These are phyloP conservation scores for Eupithecia centaureata DNA, from an alignment of 2,888 invertebrate genomes.

Conservation along the genomic window DNA sequence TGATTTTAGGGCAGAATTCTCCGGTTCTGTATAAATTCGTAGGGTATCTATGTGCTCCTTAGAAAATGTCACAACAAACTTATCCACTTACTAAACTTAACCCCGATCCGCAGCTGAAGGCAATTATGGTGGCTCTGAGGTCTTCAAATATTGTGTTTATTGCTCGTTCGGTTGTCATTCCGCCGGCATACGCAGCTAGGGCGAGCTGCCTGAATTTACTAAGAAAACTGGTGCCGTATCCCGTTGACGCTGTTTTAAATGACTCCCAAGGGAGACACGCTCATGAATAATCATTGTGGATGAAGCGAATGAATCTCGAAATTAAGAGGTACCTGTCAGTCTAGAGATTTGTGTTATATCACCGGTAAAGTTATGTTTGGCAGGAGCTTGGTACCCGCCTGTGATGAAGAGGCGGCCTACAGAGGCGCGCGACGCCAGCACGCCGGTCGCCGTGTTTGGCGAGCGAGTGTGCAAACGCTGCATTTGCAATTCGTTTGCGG, in stretches of 20 bases:
- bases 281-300: background rate
- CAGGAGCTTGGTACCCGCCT: constrained; percentile 9
- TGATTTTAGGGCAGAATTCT: background rate
- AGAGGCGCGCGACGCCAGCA: constrained; percentile 35
- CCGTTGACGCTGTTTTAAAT: background rate
- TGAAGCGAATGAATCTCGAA: background rate
- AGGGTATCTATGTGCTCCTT: constrained; percentile 22
- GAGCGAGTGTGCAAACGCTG: constrained; percentile 68
- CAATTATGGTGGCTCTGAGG: constrained; percentile 35
- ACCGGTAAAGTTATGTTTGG: background rate
- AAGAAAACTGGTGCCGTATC: constrained; percentile 6
- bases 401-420: constrained; percentile 8
- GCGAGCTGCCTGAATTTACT: constrained; percentile 9
- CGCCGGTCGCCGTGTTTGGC: constrained; percentile 61
- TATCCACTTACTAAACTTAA: constrained; percentile 26
- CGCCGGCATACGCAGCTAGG: constrained; percentile 51
- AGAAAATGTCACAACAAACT: constrained; percentile 32
- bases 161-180: constrained; percentile 51
- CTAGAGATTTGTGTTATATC: background rate
- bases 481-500: constrained; percentile 74
- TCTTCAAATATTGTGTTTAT: constrained; percentile 43
- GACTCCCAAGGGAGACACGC: background rate
- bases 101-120: constrained; percentile 31
- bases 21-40: background rate
- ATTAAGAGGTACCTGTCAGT: background rate